Evolutionary conservation across 2,888 invertebrate genomes (phyloP), one percentile per base, ranked within the genome.

Genomic region (Tachystola acroxantha): DNA sequence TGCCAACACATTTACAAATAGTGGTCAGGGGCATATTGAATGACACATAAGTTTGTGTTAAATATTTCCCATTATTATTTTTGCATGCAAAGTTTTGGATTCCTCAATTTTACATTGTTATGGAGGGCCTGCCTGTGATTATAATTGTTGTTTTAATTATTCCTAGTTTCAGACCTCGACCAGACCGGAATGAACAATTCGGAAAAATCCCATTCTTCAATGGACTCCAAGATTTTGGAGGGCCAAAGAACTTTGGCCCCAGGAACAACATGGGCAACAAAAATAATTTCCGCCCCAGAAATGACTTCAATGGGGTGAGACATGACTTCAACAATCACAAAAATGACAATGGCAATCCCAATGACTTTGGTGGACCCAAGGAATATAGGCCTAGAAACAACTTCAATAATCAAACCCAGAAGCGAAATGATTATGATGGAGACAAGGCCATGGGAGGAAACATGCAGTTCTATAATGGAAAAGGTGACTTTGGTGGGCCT

Each of bases 181-280:
- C 89, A 70, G 90, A 91, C 74, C 89, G 90, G 69, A 88, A 88
- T 80, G 90, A 90, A 88, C 89, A 90, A 88, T 88, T 86, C 73
- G 88, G 88, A 69, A 90, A 90, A 77, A 80, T 89, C 46, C 84
- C 78, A 42, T 82, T 69, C 53, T 76, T 75, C 45, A 82, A 80
- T 70, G 77, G 78, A 38, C 50, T 77, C 43, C 74, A 58, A 53
- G 86, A 87, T 43, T 88, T 87, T 63, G 88, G 87, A 31, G 88
- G 88, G 10, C 88, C 87, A 36, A 88, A 85, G 66, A 79, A 71
- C 48, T 86, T 84, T 69, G 78, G 70, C 43, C 88, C 87, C 24
- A 72, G 87, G 52, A 62, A 63, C 25, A 64, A 60, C 43, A 76
- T 79, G 70, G 72, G 66, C 24, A 81, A 79, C 42, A 81, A 79